Conservation (phyloP, 2,113 vertebrate genomes). For the Theropithecus gelada region DNA sequence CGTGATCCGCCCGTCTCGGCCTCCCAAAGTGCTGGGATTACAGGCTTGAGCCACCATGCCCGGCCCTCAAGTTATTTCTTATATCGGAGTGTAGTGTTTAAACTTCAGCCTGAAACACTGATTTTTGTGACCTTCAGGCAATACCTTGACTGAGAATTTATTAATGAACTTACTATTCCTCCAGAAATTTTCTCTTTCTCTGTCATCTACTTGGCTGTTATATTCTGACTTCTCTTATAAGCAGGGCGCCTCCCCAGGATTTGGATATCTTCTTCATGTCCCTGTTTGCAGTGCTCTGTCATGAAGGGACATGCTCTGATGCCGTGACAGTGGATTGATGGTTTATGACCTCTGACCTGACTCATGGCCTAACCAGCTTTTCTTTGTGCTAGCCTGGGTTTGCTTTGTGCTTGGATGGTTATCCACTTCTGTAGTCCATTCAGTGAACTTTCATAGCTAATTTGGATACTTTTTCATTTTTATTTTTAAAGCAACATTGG, state of each 20-base stretch:
- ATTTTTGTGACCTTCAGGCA: background rate
- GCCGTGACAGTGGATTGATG: background rate
- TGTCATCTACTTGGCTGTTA: background rate
- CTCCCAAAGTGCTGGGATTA: too few relatives aligned
- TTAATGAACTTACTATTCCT: background rate
- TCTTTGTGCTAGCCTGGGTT: background rate
- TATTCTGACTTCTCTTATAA: background rate
- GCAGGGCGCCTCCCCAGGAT: too few relatives aligned
- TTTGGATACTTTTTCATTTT: background rate
- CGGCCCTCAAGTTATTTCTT: background rate
- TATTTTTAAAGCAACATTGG: background rate
- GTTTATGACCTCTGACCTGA: background rate
- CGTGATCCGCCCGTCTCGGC: too few relatives aligned
- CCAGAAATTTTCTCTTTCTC: background rate
- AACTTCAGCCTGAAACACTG: background rate
- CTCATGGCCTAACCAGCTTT: background rate
- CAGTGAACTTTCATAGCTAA: background rate
- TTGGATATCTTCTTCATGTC: background rate
- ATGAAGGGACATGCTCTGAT: rapidly evolving
- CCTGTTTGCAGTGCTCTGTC: background rate
- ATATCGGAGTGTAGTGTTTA: background rate
- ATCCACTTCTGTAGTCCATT: background rate
- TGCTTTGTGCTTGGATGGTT: background rate
- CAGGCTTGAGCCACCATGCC: too few relatives aligned
- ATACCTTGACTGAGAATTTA: background rate